phyloP scores from a whole-genome alignment of 2,113 vertebrate genomes.

The Macrotus californicus region DNA sequence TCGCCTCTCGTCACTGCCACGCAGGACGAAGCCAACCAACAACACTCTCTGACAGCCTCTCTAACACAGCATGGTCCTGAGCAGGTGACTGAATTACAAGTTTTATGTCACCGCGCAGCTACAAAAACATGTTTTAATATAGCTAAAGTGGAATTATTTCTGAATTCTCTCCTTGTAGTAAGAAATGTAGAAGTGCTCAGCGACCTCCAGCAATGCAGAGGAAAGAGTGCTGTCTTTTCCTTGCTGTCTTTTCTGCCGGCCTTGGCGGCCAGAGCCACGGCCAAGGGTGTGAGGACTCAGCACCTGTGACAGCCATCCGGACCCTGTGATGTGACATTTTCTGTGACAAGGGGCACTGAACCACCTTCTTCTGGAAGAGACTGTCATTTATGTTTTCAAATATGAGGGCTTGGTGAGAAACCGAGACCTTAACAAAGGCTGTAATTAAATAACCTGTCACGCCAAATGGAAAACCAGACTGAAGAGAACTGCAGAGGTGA shows the following conservation, averaged over 20 bases:
- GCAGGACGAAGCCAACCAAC: not conserved
- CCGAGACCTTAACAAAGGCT: not conserved
- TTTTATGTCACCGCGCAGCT: not conserved
- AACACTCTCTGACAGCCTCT: not conserved
- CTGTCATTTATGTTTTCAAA: not conserved
- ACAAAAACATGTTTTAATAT: not conserved
- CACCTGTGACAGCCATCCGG: rapidly evolving
- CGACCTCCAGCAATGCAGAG: not conserved
- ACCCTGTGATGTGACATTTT: rapidly evolving
- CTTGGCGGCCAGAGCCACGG: no score
- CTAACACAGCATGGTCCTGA: not conserved
- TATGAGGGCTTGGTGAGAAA: conserved; percentile 7
- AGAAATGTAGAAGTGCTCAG: not conserved
- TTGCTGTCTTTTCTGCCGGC: not conserved
- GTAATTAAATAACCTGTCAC: not conserved
- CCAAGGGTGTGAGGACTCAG: rapidly evolving
- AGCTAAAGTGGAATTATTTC: not conserved
- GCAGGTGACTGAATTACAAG: not conserved
- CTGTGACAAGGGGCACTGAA: not conserved
- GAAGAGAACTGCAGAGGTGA: not conserved
- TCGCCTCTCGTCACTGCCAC: rapidly evolving
- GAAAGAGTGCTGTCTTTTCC: not conserved
- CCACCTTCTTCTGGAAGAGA: not conserved
- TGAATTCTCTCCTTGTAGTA: not conserved
- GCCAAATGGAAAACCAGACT: not conserved